These are phyloP conservation scores for Ditula angustiorana DNA, from an alignment of 2,888 invertebrate species.

Conservation along the genomic window DNA sequence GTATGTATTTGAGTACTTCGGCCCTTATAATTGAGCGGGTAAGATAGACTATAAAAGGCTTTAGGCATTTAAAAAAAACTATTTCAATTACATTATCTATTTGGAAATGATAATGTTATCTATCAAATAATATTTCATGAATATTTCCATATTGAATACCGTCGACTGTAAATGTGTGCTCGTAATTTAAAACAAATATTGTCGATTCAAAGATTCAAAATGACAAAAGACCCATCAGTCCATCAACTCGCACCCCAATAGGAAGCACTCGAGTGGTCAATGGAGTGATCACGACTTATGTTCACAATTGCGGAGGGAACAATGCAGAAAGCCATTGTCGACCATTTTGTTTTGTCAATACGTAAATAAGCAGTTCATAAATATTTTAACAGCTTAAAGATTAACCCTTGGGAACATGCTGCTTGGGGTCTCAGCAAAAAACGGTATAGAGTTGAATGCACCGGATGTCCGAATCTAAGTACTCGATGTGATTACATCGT, in stretches of 20 bases:
- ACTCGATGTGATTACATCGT: not conserved
- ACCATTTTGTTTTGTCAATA: conserved; percentile 79
- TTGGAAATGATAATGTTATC: too few species aligned
- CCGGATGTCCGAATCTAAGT: conserved; percentile 37
- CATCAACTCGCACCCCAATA: conserved; percentile 42
- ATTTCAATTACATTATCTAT: too few species aligned
- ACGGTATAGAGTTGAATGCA: conserved; percentile 15
- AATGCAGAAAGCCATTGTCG: conserved; percentile 67
- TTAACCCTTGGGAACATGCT: conserved; percentile 60
- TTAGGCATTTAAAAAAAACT: too few species aligned
- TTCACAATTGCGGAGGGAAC: conserved; percentile 54
- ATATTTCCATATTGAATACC: not conserved
- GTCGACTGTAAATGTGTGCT: not conserved
- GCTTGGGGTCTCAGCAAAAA: conserved; percentile 39
- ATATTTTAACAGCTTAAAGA: conserved; percentile 77
- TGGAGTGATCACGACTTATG: conserved; percentile 58
- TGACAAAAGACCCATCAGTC: conserved; percentile 17
- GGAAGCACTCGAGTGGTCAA: conserved; percentile 76
- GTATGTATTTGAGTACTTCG: too few species aligned
- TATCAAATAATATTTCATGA: not conserved
- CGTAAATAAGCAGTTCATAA: conserved; percentile 71
- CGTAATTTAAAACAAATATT: conserved; percentile 37
- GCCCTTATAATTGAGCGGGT: too few species aligned
- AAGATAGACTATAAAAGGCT: too few species aligned
- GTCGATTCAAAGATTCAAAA: conserved; percentile 11